These are phyloP conservation scores for Anguilla megastoma DNA, from an alignment of 2,797 vertebrate genomes.

Conservation along the genomic window DNA sequence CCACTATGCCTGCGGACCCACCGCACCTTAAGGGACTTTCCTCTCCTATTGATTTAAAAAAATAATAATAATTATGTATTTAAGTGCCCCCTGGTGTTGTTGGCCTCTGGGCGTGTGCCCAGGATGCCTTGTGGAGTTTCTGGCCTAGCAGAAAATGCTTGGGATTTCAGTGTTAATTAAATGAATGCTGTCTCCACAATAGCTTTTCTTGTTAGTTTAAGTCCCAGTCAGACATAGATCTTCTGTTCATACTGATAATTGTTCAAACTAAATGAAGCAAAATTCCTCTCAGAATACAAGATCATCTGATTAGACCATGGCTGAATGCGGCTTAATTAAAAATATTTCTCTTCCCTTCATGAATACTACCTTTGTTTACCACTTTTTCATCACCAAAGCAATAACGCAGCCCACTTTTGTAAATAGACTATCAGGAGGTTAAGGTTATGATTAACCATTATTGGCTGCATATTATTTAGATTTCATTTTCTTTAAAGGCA, in stretches of 20 bases:
- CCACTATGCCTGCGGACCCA: no score
- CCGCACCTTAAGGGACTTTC: no score
- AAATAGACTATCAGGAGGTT: conserved; percentile 4
- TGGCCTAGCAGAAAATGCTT: not conserved
- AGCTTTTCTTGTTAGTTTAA: conserved; percentile 18
- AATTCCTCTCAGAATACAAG: conserved; percentile 5
- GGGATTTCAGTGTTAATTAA: conserved; percentile 18
- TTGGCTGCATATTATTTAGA: not conserved
- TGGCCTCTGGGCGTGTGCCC: no score
- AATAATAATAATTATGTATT: no score
- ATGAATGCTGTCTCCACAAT: not conserved
- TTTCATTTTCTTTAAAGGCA: not conserved
- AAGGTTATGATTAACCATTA: not conserved
- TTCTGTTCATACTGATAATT: not conserved
- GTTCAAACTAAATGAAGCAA: conserved; percentile 19
- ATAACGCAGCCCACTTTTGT: not conserved
- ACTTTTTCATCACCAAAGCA: conserved; percentile 4
- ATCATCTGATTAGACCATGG: conserved; percentile 23
- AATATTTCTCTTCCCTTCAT: conserved; percentile 17
- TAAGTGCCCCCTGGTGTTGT: no score
- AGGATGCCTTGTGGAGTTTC: no score
- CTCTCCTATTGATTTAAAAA: no score
- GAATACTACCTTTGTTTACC: conserved; percentile 13
- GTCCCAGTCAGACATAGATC: conserved; percentile 8
- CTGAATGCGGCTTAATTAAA: conserved; percentile 28